Percentiles rank a stretch among this genome's conserved stretches.
These are phyloP conservation scores for Calidris pugnax DNA, from an alignment of 2,113 vertebrate genomes.

Conservation along the genomic window DNA sequence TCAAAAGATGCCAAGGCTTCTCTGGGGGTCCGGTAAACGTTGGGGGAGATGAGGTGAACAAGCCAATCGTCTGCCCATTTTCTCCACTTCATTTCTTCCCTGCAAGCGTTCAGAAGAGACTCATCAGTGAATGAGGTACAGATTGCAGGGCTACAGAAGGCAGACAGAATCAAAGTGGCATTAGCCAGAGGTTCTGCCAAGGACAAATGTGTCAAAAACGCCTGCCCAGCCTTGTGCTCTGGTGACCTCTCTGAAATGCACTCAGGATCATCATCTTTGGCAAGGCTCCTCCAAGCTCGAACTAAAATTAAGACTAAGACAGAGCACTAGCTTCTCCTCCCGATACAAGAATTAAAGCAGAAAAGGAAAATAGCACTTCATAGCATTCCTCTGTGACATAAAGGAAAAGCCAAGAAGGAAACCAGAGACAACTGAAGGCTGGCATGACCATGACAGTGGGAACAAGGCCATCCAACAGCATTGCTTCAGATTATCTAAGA, in stretches of 20 bases:
- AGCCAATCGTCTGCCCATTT: slow-evolving; percentile 94
- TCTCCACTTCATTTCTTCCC: slow-evolving; percentile 98
- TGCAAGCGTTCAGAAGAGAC: slow-evolving; percentile 32
- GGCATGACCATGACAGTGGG: background rate
- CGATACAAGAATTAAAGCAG: background rate
- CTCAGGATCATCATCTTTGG: background rate
- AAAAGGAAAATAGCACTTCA: background rate
- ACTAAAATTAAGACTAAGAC: background rate
- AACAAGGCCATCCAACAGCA: background rate
- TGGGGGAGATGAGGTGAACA: slow-evolving; percentile 96
- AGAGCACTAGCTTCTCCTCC: background rate
- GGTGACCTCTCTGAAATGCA: background rate
- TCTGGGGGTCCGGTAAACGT: slow-evolving; percentile 88
- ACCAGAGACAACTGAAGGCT: background rate
- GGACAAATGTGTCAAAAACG: background rate
- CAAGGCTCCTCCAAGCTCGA: background rate
- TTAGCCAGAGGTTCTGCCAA: background rate
- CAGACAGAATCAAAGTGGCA: background rate
- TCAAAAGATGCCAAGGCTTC: slow-evolving; percentile 94
- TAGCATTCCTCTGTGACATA: background rate
- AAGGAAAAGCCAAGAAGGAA: background rate
- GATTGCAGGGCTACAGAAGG: background rate
- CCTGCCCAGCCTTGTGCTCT: background rate
- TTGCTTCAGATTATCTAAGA: background rate
- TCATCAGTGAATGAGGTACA: background rate